Percentiles rank a stretch among this genome's conserved stretches.
These are phyloP conservation scores for Diadema setosum DNA, from an alignment of 35 echinoderm and acorn worm genomes.

Conservation along the genomic window DNA sequence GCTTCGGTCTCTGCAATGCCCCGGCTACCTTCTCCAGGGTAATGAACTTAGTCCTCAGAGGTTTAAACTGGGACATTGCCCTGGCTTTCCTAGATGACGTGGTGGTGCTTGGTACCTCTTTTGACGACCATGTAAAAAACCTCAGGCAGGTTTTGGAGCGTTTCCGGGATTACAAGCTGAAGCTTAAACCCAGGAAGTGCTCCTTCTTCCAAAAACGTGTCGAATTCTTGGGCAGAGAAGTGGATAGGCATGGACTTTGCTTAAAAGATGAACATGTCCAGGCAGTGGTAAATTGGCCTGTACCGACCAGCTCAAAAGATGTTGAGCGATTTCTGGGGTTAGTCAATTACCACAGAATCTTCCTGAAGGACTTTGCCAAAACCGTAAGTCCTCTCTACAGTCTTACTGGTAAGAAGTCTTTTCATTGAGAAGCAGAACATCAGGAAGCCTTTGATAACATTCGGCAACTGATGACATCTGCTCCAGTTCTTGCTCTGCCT, in stretches of 20 bases:
- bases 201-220: constrained; percentile 36
- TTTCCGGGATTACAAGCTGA: constrained; percentile 3
- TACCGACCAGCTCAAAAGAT: neutral
- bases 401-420: constrained; percentile 1
- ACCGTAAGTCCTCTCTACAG: neutral
- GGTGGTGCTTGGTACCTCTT: neutral
- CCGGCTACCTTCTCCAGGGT: too few species aligned
- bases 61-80: constrained; percentile 43
- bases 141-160: neutral
- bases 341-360: constrained; percentile 31
- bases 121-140: constrained; percentile 22
- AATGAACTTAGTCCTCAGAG: constrained; percentile 3
- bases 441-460: neutral
- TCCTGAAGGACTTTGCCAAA: constrained; percentile 18
- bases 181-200: constrained; percentile 54
- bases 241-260: neutral
- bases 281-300: neutral
- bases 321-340: constrained; percentile 41
- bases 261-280: neutral
- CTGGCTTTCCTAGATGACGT: constrained; percentile 55
- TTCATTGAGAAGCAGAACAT: neutral
- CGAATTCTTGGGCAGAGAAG: constrained; percentile 13
- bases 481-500: neutral
- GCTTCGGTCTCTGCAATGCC: too few species aligned
- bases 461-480: neutral